phyloP scores from a whole-genome alignment of 1,140 invertebrate species.

The Drosophila miranda region DNA sequence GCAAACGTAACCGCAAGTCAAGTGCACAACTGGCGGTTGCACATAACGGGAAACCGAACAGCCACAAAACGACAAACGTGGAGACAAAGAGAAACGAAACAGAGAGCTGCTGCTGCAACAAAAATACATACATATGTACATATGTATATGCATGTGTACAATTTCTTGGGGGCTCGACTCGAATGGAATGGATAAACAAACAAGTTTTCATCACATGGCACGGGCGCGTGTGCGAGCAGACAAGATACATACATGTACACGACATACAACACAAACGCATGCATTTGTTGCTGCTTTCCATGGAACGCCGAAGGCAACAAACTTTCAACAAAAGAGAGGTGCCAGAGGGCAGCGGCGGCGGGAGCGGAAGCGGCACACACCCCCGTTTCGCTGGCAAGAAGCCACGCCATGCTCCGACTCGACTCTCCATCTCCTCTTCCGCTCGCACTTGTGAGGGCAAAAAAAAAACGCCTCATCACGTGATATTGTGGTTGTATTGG shows the following conservation, averaged over 20 bases:
- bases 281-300: constrained; percentile 31
- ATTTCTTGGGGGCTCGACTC: constrained; percentile 52
- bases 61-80: constrained; percentile 25
- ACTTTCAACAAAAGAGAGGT: constrained; percentile 31
- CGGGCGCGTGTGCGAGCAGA: too few relatives aligned
- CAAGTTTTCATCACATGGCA: constrained; percentile 23
- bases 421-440: constrained; percentile 1
- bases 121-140: constrained; percentile 19
- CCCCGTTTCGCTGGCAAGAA: constrained; percentile 30
- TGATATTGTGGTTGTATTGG: constrained; percentile 50
- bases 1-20: constrained; percentile 37
- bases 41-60: constrained; percentile 35
- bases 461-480: constrained; percentile 36
- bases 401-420: neutral
- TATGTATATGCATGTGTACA: neutral
- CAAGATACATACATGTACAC: too few relatives aligned
- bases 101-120: constrained; percentile 24
- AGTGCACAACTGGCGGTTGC: constrained; percentile 32
- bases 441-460: neutral
- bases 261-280: neutral
- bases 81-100: constrained; percentile 24
- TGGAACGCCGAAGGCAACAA: constrained; percentile 28
- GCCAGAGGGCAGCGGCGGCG: neutral
- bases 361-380: constrained; percentile 15
- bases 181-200: constrained; percentile 44